phyloP scores from a whole-genome alignment of 2,888 invertebrate genomes.

The Dascillus cervinus region DNA sequence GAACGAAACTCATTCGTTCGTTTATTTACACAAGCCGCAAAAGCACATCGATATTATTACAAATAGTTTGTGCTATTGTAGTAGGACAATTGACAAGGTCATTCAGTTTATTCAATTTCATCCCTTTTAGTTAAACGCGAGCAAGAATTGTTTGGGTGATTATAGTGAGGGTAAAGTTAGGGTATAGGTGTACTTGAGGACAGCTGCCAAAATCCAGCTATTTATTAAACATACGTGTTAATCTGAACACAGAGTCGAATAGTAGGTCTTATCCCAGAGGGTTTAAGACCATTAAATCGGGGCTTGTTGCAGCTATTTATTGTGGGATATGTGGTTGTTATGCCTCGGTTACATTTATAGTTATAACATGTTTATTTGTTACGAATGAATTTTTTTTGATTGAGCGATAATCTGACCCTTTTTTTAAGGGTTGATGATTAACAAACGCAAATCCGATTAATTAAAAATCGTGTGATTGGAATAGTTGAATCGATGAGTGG shows the following conservation, averaged over 20 bases:
- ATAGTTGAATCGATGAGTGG: too few species aligned
- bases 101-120: too few species aligned
- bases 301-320: slow-evolving; percentile 35
- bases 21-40: slow-evolving; percentile 35
- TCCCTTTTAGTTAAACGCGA: too few species aligned
- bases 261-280: slow-evolving; percentile 14
- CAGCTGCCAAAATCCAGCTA: slow-evolving; percentile 44
- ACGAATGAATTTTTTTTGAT: slow-evolving; percentile 37
- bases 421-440: too few species aligned
- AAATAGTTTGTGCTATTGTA: slow-evolving; percentile 43
- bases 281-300: slow-evolving; percentile 20
- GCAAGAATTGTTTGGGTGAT: too few species aligned
- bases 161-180: too few species aligned
- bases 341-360: slow-evolving; percentile 27
- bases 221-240: slow-evolving; percentile 47
- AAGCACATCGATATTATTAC: slow-evolving; percentile 46
- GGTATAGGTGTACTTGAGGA: slow-evolving; percentile 31
- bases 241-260: slow-evolving; percentile 30
- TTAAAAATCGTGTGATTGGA: too few species aligned
- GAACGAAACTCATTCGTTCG: too few species aligned
- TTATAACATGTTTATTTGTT: slow-evolving; percentile 41
- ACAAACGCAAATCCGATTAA: too few species aligned
- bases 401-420: too few species aligned
- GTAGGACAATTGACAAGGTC: slow-evolving; percentile 40
- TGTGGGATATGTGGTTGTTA: slow-evolving; percentile 27